Percentiles rank a stretch among this genome's conserved stretches.
Conservation (phyloP, 2,797 vertebrate genomes). For the Chaetodon trifasciatus region DNA sequence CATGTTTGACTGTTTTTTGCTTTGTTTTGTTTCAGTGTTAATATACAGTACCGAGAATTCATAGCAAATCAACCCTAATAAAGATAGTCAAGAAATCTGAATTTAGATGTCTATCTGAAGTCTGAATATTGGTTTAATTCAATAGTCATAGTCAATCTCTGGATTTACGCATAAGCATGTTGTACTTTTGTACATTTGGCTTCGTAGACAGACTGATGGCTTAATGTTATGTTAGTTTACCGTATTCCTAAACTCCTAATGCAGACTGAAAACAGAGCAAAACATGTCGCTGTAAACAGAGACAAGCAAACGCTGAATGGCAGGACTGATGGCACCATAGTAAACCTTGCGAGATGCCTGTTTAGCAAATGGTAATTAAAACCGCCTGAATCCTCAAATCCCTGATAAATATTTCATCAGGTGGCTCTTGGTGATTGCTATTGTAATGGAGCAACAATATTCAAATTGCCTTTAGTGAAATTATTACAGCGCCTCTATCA, state of each 20-base stretch:
- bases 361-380: constrained; percentile 85
- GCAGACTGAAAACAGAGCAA: constrained; percentile 21
- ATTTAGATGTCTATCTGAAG: background rate
- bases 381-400: constrained; percentile 80
- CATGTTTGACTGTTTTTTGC: background rate
- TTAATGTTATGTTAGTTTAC: constrained; percentile 7
- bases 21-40: background rate
- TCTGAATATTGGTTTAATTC: background rate
- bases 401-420: constrained; percentile 86
- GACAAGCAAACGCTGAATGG: constrained; percentile 65
- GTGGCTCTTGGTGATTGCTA: constrained; percentile 76
- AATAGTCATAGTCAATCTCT: background rate
- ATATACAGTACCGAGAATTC: background rate
- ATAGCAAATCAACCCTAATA: background rate
- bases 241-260: constrained; percentile 23
- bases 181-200: background rate
- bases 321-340: constrained; percentile 50
- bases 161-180: background rate
- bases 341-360: constrained; percentile 69
- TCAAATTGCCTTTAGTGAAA: constrained; percentile 76
- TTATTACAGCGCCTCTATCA: constrained; percentile 38
- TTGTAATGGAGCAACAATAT: constrained; percentile 80
- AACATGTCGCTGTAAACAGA: constrained; percentile 41
- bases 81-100: background rate
- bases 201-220: background rate